Conservation (phyloP, 1,140 invertebrate species). For the Microvelia longipes region DNA sequence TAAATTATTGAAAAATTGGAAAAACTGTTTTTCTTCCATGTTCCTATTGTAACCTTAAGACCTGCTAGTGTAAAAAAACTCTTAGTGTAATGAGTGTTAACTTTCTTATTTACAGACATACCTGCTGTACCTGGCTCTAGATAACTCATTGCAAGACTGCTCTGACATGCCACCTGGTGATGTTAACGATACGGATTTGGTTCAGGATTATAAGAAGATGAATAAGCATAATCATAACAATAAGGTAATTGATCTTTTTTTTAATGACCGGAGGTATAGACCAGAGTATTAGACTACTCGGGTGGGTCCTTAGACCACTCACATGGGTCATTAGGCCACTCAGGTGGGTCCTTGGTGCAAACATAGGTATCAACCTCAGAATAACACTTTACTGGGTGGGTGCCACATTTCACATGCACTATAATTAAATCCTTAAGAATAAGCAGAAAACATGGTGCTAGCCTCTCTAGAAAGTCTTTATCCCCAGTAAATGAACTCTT, state of each 20-base stretch:
- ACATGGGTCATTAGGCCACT: no score
- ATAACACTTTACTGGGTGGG: neutral
- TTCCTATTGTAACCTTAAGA: no score
- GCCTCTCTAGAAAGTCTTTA: no score
- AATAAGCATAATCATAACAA: slow-evolving; percentile 30
- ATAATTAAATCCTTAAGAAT: no score
- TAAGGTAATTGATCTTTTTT: slow-evolving; percentile 19
- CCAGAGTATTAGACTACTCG: no score
- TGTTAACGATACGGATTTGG: slow-evolving; percentile 52
- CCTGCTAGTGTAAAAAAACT: no score
- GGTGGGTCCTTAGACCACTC: neutral
- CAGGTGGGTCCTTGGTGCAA: no score
- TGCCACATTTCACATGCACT: no score
- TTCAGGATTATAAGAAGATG: slow-evolving; percentile 66
- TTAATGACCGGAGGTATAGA: neutral
- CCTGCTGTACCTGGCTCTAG: slow-evolving; percentile 55
- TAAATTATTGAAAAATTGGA: no score
- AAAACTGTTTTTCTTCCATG: no score
- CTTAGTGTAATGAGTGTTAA: neutral
- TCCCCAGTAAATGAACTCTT: no score
- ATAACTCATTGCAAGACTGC: slow-evolving; percentile 64
- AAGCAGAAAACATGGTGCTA: no score
- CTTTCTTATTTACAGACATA: slow-evolving; percentile 39
- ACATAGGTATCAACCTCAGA: neutral
- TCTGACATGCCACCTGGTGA: slow-evolving; percentile 50